A percentile compares a stretch with the other conserved stretches of the same genome.
Conservation (phyloP, 1,140 invertebrate genomes). For the Tetramorium alpestre region DNA sequence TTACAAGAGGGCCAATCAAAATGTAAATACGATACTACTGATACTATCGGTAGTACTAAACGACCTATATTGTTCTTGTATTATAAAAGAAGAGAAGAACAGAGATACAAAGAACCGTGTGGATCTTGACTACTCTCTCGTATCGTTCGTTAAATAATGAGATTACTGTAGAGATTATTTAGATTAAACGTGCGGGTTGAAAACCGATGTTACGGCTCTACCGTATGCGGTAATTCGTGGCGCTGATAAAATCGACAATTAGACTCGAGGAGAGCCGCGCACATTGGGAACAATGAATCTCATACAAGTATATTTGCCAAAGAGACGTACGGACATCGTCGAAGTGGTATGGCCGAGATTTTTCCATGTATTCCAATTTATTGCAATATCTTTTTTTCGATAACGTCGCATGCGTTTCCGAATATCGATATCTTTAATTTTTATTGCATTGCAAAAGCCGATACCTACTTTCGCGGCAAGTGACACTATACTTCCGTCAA, state of each 20-base stretch:
- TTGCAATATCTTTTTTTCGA: background rate
- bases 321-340: slow-evolving; percentile 70
- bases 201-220: background rate
- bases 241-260: slow-evolving; percentile 38
- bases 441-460: background rate
- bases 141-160: slow-evolving; percentile 27
- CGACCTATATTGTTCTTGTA: background rate
- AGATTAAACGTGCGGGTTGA: slow-evolving; percentile 7
- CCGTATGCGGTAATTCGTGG: slow-evolving; percentile 34
- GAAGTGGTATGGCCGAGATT: slow-evolving; percentile 52
- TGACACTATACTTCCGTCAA: background rate
- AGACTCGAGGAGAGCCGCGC: background rate
- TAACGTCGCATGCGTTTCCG: background rate
- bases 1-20: slow-evolving; percentile 48
- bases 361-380: slow-evolving; percentile 22
- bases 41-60: background rate
- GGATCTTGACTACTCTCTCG: background rate
- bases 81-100: slow-evolving; percentile 6
- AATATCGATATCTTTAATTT: background rate
- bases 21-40: slow-evolving; percentile 54
- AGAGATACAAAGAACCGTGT: slow-evolving; percentile 20
- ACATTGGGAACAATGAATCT: slow-evolving; percentile 63
- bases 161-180: slow-evolving; percentile 15
- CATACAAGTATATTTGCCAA: slow-evolving; percentile 78
- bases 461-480: background rate